Evolutionary conservation across 2,797 vertebrate species (phyloP), one percentile per base, ranked within the genome.

Genomic region (Pipistrellus pygmaeus): DNA sequence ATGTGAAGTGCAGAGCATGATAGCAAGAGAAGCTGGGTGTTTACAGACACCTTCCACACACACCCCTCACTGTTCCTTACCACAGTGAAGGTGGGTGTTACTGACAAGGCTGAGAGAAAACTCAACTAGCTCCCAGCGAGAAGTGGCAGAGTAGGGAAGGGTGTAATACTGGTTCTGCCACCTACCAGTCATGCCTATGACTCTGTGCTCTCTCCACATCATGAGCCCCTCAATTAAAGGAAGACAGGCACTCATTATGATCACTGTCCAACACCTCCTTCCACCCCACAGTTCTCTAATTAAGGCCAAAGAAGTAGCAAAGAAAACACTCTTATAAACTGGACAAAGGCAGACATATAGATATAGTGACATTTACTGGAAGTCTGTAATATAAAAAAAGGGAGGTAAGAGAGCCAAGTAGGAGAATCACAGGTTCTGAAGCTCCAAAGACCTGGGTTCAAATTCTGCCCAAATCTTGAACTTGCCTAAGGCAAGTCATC

Each of bases 81-180:
- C 7, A 1, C 64, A 0, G 5, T 3, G 32, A 53, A 1, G 32
- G 21, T 2, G 4, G 35, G 25, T 5, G 11, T 11, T 32, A 27
- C 0, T 4, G 35, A 25, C 7, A 9, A 90, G 64, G 35, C 25
- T 10, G 4, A 30, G 4, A 66, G 51, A 44, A 68, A 30, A 69
- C 44, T 32, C 57, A 15, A 38, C 1, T 0, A 57, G 44, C 51
- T 13, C 25, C 23, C n/a, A 41, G 62, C 9, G 3, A 75, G 48
- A 88, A 6, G 82, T 7, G 60, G 57, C 25, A 55, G 57, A 32
- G 32, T 15, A 27, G 38, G 64, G 55, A 23, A 48, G 25, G 30
- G 53, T 71, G 21, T 9, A 3, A 12, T 23, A 46, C 38, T 30
- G 72, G 62, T 53, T 41, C 48, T 20, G 23, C 25, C 13, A 44